Percentiles rank a stretch among this genome's conserved stretches.
Conservation (phyloP, 2,797 vertebrate genomes). For the Myripristis murdjan region DNA sequence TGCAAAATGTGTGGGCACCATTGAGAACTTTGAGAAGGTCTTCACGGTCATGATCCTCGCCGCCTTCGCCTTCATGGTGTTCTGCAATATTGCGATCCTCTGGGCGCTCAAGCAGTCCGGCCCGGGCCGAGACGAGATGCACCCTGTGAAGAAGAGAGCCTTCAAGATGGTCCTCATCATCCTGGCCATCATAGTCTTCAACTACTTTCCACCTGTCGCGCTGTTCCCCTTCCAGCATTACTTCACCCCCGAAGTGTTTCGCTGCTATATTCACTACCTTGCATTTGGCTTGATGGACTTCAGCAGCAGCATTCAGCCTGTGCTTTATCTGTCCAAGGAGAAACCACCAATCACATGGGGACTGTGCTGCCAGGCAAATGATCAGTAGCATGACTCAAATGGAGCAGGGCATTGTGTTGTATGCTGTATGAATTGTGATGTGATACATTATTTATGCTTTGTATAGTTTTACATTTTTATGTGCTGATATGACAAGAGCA, state of each 20-base stretch:
- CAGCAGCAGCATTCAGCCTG: constrained; percentile 87
- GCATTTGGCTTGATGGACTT: constrained; percentile 87
- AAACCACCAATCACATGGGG: constrained; percentile 46
- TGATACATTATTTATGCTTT: background rate
- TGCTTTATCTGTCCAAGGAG: constrained; percentile 84
- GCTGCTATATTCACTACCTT: constrained; percentile 82
- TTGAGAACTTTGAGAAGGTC: constrained; percentile 75
- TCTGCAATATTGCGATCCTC: constrained; percentile 84
- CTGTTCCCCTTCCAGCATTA: constrained; percentile 84
- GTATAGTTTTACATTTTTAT: background rate
- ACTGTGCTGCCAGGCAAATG: constrained; percentile 50
- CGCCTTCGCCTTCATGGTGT: constrained; percentile 84
- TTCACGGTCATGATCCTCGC: constrained; percentile 82
- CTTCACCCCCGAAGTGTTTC: constrained; percentile 76
- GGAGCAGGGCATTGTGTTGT: background rate
- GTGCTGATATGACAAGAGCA: background rate
- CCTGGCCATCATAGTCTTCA: constrained; percentile 85
- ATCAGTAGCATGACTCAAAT: background rate
- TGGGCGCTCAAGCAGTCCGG: constrained; percentile 74
- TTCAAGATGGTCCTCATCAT: constrained; percentile 87
- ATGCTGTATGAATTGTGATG: background rate
- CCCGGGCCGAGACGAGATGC: constrained; percentile 81
- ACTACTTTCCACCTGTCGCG: constrained; percentile 85
- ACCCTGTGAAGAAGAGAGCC: constrained; percentile 87
- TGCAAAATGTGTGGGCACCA: constrained; percentile 73